Evolutionary conservation across 2,113 vertebrate genomes (phyloP).

Genomic region (Clinocottus analis): DNA sequence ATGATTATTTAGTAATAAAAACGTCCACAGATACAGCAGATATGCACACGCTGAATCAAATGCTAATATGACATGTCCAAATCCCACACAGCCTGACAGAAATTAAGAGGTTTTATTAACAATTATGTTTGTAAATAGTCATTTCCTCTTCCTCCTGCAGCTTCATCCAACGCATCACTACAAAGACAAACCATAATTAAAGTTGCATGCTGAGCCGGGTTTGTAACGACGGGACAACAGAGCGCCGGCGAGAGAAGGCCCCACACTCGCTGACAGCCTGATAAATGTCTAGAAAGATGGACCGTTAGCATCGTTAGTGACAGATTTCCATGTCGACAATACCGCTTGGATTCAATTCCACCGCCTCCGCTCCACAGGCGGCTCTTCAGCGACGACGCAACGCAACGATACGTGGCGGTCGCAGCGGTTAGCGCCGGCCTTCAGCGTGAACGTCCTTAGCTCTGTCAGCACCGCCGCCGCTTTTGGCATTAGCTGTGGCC

Average conservation of each 20-base stretch:
- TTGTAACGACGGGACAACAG: conserved; percentile 43
- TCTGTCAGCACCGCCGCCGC: too few species aligned
- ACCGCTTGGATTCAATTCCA: conserved; percentile 25
- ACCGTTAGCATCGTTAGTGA: conserved; percentile 42
- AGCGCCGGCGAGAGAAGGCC: conserved; percentile 7
- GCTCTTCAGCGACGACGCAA: conserved; percentile 10
- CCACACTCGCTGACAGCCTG: conserved; percentile 59
- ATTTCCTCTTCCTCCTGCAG: conserved; percentile 22
- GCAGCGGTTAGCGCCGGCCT: too few species aligned
- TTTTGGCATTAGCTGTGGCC: too few species aligned
- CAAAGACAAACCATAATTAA: conserved; percentile 56
- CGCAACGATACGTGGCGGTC: not conserved
- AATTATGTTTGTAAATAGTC: conserved; percentile 31
- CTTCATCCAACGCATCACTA: conserved; percentile 28
- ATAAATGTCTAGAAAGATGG: conserved; percentile 60
- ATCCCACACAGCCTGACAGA: conserved; percentile 9
- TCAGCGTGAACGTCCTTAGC: not conserved
- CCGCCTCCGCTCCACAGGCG: conserved; percentile 22
- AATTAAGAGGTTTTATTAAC: conserved; percentile 31
- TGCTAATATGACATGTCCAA: not conserved
- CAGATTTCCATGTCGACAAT: conserved; percentile 54
- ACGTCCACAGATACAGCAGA: not conserved
- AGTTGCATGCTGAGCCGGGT: conserved; percentile 29
- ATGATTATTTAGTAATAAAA: conserved; percentile 10
- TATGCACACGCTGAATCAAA: conserved; percentile 6